These are phyloP conservation scores for Zosterops borbonicus DNA, from an alignment of 2,113 vertebrate genomes.

Conservation along the genomic window DNA sequence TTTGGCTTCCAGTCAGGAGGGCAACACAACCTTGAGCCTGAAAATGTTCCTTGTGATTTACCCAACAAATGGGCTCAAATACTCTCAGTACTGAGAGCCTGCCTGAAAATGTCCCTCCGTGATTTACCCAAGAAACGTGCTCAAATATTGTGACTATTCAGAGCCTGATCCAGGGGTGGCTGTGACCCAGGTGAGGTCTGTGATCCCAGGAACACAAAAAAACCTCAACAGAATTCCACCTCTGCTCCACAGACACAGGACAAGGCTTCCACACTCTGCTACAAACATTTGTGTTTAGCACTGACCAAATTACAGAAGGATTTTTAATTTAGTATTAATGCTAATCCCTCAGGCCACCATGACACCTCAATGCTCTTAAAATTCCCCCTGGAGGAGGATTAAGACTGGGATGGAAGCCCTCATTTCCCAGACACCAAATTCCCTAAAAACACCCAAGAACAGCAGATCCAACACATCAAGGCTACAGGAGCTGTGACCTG, in stretches of 20 bases:
- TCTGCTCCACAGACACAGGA: no score
- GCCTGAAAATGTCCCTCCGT: background rate
- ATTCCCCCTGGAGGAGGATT: background rate
- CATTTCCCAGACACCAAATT: background rate
- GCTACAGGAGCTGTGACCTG: background rate
- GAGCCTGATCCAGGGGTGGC: no score
- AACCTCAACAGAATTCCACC: no score
- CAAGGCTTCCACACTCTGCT: no score
- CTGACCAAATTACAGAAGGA: no score
- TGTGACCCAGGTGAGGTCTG: no score
- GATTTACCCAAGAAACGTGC: background rate
- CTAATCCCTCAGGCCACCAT: background rate
- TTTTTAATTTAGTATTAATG: background rate
- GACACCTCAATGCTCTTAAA: background rate
- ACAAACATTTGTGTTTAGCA: no score
- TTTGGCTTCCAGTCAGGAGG: constrained; percentile 14
- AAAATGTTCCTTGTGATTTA: background rate
- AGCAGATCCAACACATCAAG: background rate
- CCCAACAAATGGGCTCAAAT: background rate
- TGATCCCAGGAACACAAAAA: no score
- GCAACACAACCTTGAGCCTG: background rate
- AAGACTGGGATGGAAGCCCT: background rate
- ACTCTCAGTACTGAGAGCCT: background rate
- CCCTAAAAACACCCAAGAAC: background rate
- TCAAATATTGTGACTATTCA: background rate